Evolutionary conservation across 2,113 vertebrate genomes (phyloP).

Genomic region (Ochotona curzoniae): DNA sequence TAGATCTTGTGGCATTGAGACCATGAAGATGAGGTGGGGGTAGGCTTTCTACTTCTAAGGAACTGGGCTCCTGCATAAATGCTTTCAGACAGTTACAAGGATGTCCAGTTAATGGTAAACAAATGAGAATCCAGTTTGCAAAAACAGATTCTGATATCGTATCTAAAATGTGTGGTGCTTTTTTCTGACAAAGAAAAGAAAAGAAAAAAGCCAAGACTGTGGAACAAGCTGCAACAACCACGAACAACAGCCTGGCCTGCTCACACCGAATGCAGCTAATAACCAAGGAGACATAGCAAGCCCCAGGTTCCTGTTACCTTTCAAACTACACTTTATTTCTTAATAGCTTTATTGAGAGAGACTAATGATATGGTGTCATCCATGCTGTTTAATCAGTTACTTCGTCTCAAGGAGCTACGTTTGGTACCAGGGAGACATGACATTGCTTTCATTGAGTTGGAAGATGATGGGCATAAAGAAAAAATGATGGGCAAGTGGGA

Average conservation of each 20-base stretch:
- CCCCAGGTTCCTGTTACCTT: conserved; percentile 86
- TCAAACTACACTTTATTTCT: conserved; percentile 99
- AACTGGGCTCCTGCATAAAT: conserved; percentile 94
- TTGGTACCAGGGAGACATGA: conserved; percentile 98
- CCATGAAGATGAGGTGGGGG: conserved; percentile 94
- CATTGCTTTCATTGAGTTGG: conserved; percentile 98
- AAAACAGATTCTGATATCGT: too few relatives aligned
- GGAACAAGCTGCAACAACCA: too few relatives aligned
- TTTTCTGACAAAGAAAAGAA: too few relatives aligned
- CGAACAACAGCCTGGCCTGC: too few relatives aligned
- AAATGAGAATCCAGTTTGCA: conserved; percentile 90
- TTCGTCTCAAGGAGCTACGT: conserved; percentile 98
- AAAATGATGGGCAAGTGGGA: conserved; percentile 95
- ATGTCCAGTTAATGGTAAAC: conserved; percentile 98
- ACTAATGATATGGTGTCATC: conserved; percentile 99
- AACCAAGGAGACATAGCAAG: too few relatives aligned
- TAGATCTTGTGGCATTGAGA: conserved; percentile 96
- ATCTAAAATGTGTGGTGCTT: too few relatives aligned
- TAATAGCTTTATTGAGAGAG: conserved; percentile 96
- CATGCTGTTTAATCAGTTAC: conserved; percentile 99
- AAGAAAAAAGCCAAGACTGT: too few relatives aligned
- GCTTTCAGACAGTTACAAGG: conserved; percentile 96
- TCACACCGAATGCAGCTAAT: too few relatives aligned
- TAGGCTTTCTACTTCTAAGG: conserved; percentile 98
- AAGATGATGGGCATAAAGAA: conserved; percentile 92